Evolutionary conservation across 2,888 invertebrate genomes (phyloP), one percentile per base, ranked within the genome.

Genomic region (Agapostemon virescens): DNA sequence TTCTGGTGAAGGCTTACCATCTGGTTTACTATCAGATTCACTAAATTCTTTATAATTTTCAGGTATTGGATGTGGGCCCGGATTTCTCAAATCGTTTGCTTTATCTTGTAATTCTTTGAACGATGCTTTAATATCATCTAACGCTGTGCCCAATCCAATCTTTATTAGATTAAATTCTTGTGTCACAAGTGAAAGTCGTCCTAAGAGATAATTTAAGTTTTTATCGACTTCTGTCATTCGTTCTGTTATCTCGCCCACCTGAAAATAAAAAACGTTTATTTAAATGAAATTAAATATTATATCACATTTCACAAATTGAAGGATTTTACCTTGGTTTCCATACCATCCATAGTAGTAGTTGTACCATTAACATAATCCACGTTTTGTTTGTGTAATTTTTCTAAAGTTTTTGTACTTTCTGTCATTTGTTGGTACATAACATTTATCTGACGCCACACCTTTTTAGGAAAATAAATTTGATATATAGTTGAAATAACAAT

Each of bases 381-480:
- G 13, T 97, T 97, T 91, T 96, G 96, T 87, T 95, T 95, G 93
- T 96, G 95, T 55, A 98, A 94, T 85, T 95, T 95, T 81, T 96
- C 96, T n/a, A 98, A 93, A 3, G 96, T 94, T 58, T 95, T 95
- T 67, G 96, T 96, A 90, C 95, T 97, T 79, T 95, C 95, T 42
- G 95, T 95, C 89, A 98, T 95, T 91, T 97, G 97, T 88, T 96
- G 95, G 92, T 97, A 96, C 97, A 98, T 97, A 76, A 97, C 96
- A 83, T 97, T 97, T 87, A 98, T 97, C 92, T 97, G 98, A 33
- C 97, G 94, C 98, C 98, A 98, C 23, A 98, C 97, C 92, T 92
- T 38, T n/a, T 20, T 79, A 49, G 9, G 45, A 76, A 72, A 38
- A 71, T 36, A 26, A 78, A 11, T 17, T 61, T 52, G 30, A 40